These are phyloP conservation scores for Tetramorium alpestre DNA, from an alignment of 1,140 invertebrate genomes.

Conservation along the genomic window DNA sequence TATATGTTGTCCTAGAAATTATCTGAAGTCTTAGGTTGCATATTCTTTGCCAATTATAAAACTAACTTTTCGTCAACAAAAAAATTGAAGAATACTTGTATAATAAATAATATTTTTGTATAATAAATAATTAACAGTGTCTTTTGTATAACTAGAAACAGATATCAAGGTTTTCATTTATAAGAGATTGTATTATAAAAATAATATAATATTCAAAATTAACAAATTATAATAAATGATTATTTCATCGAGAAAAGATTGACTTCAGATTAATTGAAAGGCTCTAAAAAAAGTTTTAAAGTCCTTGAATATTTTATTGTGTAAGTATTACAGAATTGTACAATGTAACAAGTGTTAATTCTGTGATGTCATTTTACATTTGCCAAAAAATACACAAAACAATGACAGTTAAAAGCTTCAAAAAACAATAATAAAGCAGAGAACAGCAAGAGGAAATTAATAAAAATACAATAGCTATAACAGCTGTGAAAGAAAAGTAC, in stretches of 20 bases:
- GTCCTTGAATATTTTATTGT: background rate
- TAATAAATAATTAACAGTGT: background rate
- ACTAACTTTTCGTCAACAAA: background rate
- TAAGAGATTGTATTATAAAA: background rate
- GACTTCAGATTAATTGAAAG: background rate
- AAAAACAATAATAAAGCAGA: background rate
- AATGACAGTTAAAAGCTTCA: background rate
- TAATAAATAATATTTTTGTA: background rate
- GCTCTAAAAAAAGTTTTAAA: background rate
- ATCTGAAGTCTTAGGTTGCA: background rate
- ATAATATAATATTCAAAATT: conserved; percentile 31
- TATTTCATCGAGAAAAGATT: background rate
- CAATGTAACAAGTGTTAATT: background rate
- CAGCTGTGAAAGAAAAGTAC: background rate
- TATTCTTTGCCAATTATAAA: background rate
- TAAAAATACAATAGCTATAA: background rate
- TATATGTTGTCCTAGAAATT: background rate
- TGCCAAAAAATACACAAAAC: background rate
- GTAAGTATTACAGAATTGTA: background rate
- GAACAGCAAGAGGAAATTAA: conserved; percentile 6
- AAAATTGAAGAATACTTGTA: background rate
- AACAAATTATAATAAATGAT: conserved; percentile 14
- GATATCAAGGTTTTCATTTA: background rate
- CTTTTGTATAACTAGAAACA: background rate
- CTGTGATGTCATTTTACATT: background rate